Evolutionary conservation across 2,888 invertebrate genomes (phyloP), one percentile per base, ranked within the genome.

Genomic region (Phalera bucephala): DNA sequence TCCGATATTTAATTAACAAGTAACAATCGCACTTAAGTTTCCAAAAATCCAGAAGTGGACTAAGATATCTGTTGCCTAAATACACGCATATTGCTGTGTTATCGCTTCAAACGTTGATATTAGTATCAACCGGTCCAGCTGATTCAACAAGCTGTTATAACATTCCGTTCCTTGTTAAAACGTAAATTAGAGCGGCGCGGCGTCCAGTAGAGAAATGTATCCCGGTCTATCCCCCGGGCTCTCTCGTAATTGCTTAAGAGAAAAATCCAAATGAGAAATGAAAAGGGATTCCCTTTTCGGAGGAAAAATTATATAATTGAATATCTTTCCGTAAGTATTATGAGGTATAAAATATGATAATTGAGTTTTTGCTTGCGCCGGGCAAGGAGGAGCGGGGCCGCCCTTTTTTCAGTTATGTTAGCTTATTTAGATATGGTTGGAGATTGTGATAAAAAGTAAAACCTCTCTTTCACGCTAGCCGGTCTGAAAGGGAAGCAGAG

Each of bases 191-290:
- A 74, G 68, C 61, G 66, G 64, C n/a, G n/a, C n/a, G n/a, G 61
- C 64, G 66, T 71, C 70, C 70, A 72, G 72, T 72, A 69, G 67
- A 69, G 73, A 72, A 73, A 73, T 74, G 66, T 73, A 73, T 66
- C 65, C 73, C n/a, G 64, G 62, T 71, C 74, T 58, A 72, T 68
- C 59, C 65, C 78, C 84, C 81, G 72, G 80, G 84, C 84, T 65
- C 58, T 52, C 70, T 56, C 65, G 78, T 89, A 88, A 89, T 89
- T 88, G 87, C 86, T 87, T 88, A 88, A 87, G 87, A 88, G 88
- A 88, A 88, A 88, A 88, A 89, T 89, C 87, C 88, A 87, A 88
- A 88, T 88, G 87, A 89, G 85, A 89, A 89, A 88, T 87, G 85
- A 87, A 87, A 87, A 86, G 86, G 85, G 85, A 86, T 77, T 84